Evolutionary conservation across 2,888 invertebrate genomes (phyloP).

Genomic region (Yponomeuta plumbellus): DNA sequence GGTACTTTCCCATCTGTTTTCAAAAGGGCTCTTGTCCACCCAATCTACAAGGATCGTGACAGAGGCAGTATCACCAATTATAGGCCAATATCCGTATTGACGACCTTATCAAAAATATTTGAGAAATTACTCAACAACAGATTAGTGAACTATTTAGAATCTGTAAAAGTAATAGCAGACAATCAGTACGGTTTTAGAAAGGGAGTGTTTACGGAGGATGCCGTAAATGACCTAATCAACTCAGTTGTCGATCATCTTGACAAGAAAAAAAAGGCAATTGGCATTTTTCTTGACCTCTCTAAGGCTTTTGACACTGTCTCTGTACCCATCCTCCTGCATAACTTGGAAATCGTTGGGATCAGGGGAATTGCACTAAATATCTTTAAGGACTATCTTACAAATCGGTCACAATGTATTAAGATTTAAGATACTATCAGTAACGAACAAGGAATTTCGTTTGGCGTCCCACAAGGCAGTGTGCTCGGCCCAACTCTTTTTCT

Average conservation of each 20-base stretch:
- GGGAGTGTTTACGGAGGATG: not conserved
- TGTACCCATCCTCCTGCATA: no score
- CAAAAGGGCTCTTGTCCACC: no score
- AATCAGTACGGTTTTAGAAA: constrained; percentile 4
- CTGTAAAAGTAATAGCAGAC: not conserved
- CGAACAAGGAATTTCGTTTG: no score
- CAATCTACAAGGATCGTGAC: not conserved
- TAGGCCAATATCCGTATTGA: not conserved
- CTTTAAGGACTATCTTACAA: no score
- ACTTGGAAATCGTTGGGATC: no score
- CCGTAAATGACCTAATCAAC: not conserved
- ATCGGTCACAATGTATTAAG: no score
- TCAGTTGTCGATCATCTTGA: not conserved
- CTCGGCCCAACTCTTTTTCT: no score
- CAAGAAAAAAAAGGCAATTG: not conserved
- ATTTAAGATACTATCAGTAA: no score
- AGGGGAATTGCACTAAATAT: no score
- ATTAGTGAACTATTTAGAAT: constrained; percentile 4
- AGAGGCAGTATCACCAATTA: not conserved
- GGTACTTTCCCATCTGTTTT: no score
- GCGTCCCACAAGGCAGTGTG: no score
- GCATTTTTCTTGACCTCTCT: not conserved
- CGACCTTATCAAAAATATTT: not conserved
- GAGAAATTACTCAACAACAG: not conserved
- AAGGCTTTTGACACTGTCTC: not conserved